phyloP scores from a whole-genome alignment of 2,888 invertebrate genomes.

The Cantharis rustica region DNA sequence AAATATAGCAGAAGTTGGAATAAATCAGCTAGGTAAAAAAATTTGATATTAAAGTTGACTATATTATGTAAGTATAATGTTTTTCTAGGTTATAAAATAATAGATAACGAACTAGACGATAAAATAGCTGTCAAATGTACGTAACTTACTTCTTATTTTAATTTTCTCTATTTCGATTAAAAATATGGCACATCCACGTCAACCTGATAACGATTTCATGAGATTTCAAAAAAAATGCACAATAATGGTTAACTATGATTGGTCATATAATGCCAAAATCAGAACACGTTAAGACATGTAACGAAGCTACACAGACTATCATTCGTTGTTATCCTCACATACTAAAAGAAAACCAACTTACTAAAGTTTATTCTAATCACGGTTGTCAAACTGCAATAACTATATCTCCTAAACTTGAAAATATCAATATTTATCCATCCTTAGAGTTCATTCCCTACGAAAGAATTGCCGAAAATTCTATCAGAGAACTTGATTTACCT shows the following conservation, averaged over 20 bases:
- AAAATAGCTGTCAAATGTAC: background rate
- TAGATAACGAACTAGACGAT: background rate
- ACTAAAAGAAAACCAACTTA: conserved; percentile 1
- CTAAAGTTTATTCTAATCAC: conserved; percentile 13
- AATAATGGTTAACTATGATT: background rate
- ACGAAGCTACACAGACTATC: conserved; percentile 25
- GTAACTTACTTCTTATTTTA: background rate
- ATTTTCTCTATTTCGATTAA: background rate
- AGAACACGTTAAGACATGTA: conserved; percentile 6
- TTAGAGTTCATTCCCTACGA: conserved; percentile 32
- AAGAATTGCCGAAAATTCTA: conserved; percentile 31
- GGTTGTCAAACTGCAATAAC: conserved; percentile 34
- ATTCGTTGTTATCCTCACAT: conserved; percentile 30
- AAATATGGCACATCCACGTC: conserved; percentile 9
- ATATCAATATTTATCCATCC: conserved; percentile 20
- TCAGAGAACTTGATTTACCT: conserved; percentile 31
- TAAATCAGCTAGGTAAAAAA: background rate
- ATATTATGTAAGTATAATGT: background rate
- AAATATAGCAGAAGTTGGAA: background rate
- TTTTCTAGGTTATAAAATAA: background rate
- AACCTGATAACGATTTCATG: conserved; percentile 25
- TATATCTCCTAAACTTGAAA: conserved; percentile 10
- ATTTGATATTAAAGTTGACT: background rate
- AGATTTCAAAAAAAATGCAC: background rate
- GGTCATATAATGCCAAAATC: conserved; percentile 11